Percentiles rank a stretch among this genome's conserved stretches.
phyloP scores from a whole-genome alignment of 2,113 vertebrate species.

The Cyphomyrus plagiostoma region DNA sequence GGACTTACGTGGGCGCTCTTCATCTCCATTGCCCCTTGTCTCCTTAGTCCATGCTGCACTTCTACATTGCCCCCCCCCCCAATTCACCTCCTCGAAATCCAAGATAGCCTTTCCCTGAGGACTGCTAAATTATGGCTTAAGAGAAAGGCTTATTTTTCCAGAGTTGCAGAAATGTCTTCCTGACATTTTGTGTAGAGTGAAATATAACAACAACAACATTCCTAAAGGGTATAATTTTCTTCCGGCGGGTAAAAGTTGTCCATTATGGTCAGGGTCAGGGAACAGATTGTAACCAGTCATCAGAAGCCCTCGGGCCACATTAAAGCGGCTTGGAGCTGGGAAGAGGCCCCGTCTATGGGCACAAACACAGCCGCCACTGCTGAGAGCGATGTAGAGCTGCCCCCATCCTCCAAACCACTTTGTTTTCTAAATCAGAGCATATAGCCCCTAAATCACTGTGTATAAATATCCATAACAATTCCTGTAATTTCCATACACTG shows the following conservation, averaged over 20 bases:
- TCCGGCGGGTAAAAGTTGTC: slow-evolving; percentile 61
- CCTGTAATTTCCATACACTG: slow-evolving; percentile 1
- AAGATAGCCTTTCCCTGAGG: slow-evolving; percentile 36
- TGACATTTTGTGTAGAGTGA: slow-evolving; percentile 52
- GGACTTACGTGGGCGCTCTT: neutral
- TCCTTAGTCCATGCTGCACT: neutral
- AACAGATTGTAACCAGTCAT: slow-evolving; percentile 68
- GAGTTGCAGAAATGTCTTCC: slow-evolving; percentile 44
- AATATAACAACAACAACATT: slow-evolving; percentile 69
- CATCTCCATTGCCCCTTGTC: neutral
- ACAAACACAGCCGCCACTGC: slow-evolving; percentile 53
- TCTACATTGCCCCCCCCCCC: slow-evolving; percentile 18
- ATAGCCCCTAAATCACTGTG: slow-evolving; percentile 19
- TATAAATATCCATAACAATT: slow-evolving; percentile 12
- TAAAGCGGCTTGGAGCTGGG: slow-evolving; percentile 55
- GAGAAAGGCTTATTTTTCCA: slow-evolving; percentile 41
- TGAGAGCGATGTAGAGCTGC: neutral
- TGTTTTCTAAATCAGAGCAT: slow-evolving; percentile 20
- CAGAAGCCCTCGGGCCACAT: slow-evolving; percentile 37
- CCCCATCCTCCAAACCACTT: slow-evolving; percentile 11
- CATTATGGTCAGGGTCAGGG: slow-evolving; percentile 72
- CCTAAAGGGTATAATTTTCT: slow-evolving; percentile 27
- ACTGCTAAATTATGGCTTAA: slow-evolving; percentile 41
- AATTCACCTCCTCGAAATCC: slow-evolving; percentile 46
- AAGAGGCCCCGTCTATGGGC: slow-evolving; percentile 51